phyloP scores from a whole-genome alignment of 2,113 vertebrate genomes.

The Crypturellus undulatus region DNA sequence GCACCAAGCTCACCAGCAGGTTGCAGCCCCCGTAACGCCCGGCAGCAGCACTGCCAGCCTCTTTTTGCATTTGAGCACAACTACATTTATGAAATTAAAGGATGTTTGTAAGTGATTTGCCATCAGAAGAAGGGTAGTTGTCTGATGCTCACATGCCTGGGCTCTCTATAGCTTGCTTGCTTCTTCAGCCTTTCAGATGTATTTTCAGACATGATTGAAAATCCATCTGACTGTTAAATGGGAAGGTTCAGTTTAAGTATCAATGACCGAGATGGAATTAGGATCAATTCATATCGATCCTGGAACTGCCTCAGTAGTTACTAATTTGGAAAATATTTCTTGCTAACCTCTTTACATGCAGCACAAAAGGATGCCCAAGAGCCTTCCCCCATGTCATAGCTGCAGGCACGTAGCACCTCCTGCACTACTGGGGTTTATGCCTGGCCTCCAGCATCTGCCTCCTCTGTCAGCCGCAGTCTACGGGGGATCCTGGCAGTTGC shows the following conservation, averaged over 20 bases:
- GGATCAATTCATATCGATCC: neutral
- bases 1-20: constrained; percentile 17
- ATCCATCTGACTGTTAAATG: neutral
- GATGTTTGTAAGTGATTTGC: neutral
- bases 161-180: neutral
- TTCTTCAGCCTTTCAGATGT: neutral
- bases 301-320: neutral
- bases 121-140: neutral
- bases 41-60: neutral
- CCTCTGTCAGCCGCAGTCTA: neutral
- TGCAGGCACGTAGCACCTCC: neutral
- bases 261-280: neutral
- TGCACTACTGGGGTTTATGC: neutral
- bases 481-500: neutral
- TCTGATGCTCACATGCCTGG: neutral
- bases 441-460: rapidly evolving
- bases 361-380: neutral
- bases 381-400: neutral
- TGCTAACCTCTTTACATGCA: neutral
- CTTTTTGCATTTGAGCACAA: neutral
- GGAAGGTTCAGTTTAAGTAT: neutral
- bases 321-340: neutral
- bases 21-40: neutral
- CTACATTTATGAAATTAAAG: neutral
- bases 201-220: neutral